Percentiles rank a stretch among this genome's conserved stretches.
phyloP scores from a whole-genome alignment of 2,113 vertebrate genomes.

The Dipodomys stephensi region DNA sequence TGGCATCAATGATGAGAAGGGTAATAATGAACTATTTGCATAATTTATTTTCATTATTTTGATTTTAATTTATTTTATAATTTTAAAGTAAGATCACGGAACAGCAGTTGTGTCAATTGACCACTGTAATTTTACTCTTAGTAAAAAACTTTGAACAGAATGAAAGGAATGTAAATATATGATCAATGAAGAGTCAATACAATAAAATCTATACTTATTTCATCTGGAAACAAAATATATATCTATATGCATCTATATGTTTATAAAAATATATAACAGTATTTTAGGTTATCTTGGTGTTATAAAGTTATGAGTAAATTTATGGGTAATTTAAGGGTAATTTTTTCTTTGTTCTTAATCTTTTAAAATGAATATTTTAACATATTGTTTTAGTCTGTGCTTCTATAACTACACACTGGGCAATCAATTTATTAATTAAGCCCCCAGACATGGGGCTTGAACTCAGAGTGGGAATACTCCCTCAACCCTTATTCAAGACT shows the following conservation, averaged over 20 bases:
- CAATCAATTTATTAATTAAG: no score
- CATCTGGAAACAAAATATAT: background rate
- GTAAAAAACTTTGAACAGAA: background rate
- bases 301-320: background rate
- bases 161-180: background rate
- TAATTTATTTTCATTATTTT: background rate
- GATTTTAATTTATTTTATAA: background rate
- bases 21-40: background rate
- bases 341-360: slow-evolving; percentile 35
- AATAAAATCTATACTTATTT: background rate
- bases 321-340: background rate
- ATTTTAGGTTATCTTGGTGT: background rate
- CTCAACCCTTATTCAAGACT: no score
- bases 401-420: no score
- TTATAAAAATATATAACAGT: background rate
- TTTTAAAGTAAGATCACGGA: background rate
- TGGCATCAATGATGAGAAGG: background rate
- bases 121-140: background rate
- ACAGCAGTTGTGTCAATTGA: background rate
- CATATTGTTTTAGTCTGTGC: background rate
- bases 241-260: background rate
- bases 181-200: background rate
- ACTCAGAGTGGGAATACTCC: no score
- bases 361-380: background rate
- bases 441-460: no score